phyloP scores from a whole-genome alignment of 35 echinoderm and acorn worm genomes.

The Heliocidaris erythrogramma region DNA sequence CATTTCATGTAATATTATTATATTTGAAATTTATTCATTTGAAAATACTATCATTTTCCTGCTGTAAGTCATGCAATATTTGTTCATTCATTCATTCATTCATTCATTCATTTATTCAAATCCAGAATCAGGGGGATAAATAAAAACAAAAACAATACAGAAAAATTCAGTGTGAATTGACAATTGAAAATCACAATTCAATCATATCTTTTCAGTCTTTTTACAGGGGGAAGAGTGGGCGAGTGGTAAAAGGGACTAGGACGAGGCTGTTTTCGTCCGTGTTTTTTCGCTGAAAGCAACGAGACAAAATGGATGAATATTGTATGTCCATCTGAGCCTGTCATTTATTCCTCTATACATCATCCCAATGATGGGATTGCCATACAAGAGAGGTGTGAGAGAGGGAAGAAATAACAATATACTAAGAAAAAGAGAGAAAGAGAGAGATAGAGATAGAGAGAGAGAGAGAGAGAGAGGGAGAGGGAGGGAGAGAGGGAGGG shows the following conservation, averaged over 20 bases:
- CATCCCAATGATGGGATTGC: neutral
- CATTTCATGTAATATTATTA: too few relatives aligned
- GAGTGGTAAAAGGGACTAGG: neutral
- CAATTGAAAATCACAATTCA: neutral
- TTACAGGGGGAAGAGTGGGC: neutral
- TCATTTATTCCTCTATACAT: neutral
- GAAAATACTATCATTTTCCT: too few relatives aligned
- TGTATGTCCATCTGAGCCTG: neutral
- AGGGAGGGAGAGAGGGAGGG: neutral
- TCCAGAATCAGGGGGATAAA: neutral
- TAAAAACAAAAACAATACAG: neutral
- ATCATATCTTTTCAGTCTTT: neutral
- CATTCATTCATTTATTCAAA: too few relatives aligned
- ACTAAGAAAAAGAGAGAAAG: neutral
- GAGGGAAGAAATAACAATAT: neutral
- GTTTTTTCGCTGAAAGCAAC: neutral
- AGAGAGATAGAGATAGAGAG: neutral
- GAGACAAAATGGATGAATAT: neutral
- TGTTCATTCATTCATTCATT: too few relatives aligned
- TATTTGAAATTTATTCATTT: too few relatives aligned
- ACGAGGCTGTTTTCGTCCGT: neutral
- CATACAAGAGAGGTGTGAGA: neutral
- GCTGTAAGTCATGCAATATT: too few relatives aligned
- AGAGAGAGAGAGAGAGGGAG: neutral
- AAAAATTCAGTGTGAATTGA: neutral